Conservation (phyloP, 2,888 invertebrate species). For the Adineta ricciae region DNA sequence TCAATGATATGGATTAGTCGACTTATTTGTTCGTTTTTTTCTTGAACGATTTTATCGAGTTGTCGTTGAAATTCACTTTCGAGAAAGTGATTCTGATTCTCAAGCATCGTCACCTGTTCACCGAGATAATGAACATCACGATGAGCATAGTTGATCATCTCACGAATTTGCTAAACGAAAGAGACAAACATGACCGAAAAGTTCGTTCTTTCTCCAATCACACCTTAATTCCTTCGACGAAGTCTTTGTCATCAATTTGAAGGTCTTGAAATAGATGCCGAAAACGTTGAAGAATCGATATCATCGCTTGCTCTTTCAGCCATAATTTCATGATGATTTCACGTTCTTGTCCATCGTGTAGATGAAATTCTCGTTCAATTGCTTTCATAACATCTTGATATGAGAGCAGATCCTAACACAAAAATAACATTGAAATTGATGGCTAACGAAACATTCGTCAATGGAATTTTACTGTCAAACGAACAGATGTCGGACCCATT, state of each 20-base stretch:
- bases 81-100: constrained; percentile 5
- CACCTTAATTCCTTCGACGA: not conserved
- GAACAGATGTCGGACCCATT: not conserved
- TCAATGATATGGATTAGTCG: not conserved
- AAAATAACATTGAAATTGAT: not conserved
- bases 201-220: too few species aligned
- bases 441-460: not conserved
- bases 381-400: constrained; percentile 1
- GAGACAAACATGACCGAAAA: too few species aligned
- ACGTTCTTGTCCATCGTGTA: not conserved
- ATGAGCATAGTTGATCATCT: not conserved
- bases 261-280: not conserved
- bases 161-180: not conserved
- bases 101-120: not conserved
- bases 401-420: not conserved
- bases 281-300: not conserved
- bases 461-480: not conserved
- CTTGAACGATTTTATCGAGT: not conserved
- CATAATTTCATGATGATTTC: constrained; percentile 15
- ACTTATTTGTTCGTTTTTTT: constrained; percentile 9
- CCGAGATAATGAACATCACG: constrained; percentile 17
- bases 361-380: constrained; percentile 13
- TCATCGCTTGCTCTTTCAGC: not conserved
- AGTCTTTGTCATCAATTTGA: not conserved
- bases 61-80: not conserved